Percentiles rank a stretch among this genome's conserved stretches.
Conservation (phyloP, 2,113 vertebrate species). For the Coturnix japonica region DNA sequence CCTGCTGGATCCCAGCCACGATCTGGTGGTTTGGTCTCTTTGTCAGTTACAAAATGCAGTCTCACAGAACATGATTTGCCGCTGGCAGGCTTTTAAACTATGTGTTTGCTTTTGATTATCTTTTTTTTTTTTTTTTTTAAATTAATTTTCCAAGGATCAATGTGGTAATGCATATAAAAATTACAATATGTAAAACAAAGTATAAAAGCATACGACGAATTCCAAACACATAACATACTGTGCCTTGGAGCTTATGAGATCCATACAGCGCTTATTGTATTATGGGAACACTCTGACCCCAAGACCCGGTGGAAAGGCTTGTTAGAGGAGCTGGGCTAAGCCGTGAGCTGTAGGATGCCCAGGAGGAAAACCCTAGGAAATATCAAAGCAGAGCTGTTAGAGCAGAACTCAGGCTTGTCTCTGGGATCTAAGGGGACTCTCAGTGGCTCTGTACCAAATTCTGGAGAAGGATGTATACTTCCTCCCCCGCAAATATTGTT, state of each 20-base stretch:
- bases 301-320: conserved; percentile 30
- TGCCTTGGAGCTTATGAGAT: conserved; percentile 69
- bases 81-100: conserved; percentile 59
- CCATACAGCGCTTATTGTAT: conserved; percentile 59
- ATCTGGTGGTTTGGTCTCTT: conserved; percentile 44
- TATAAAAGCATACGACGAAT: conserved; percentile 71
- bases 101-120: conserved; percentile 72
- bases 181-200: conserved; percentile 73
- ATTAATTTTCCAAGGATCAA: conserved; percentile 72
- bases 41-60: conserved; percentile 61
- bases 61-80: conserved; percentile 61
- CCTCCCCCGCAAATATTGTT: neutral
- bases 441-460: conserved; percentile 25
- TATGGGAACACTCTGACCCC: conserved; percentile 70
- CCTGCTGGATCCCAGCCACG: neutral
- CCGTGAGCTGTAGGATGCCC: conserved; percentile 47
- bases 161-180: conserved; percentile 68
- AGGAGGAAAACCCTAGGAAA: conserved; percentile 47
- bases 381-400: conserved; percentile 19
- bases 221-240: conserved; percentile 72
- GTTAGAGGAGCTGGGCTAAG: conserved; percentile 40
- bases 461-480: conserved; percentile 8
- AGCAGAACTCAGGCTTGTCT: neutral
- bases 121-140: neutral
- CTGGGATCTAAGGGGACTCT: conserved; percentile 8